phyloP scores from a whole-genome alignment of 2,797 vertebrate genomes.

The Poecile montanus region DNA sequence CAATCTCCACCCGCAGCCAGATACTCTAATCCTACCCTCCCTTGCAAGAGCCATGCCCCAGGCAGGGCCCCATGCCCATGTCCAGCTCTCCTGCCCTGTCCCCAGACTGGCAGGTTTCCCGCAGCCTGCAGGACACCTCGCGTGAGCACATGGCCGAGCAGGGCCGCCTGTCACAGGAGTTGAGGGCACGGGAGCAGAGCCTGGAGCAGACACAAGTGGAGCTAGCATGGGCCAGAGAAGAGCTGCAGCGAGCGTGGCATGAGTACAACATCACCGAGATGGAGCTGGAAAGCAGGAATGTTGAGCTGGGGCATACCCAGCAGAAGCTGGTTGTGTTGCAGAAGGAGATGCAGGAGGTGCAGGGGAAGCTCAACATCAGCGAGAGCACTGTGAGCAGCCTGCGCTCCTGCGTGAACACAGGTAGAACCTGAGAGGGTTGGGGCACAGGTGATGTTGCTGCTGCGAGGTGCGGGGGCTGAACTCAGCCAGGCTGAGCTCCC shows the following conservation, averaged over 20 bases:
- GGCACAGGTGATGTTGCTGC: not conserved
- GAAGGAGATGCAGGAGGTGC: not conserved
- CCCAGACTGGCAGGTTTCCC: constrained; percentile 27
- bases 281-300: not conserved
- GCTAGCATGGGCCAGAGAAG: not conserved
- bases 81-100: not conserved
- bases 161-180: constrained; percentile 19
- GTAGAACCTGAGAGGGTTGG: accelerated
- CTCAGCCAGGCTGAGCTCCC: not conserved
- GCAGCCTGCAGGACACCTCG: not conserved
- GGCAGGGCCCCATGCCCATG: not conserved
- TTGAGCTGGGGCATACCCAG: not conserved
- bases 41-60: not conserved
- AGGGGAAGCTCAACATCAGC: not conserved
- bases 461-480: accelerated
- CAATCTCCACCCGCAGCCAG: not conserved
- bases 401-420: not conserved
- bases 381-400: not conserved
- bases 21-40: not conserved
- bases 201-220: constrained; percentile 10
- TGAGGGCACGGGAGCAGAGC: not conserved
- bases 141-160: not conserved
- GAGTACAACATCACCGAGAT: not conserved
- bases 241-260: not conserved
- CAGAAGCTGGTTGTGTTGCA: not conserved